Evolutionary conservation across 2,888 invertebrate species (phyloP).

Genomic region (Anaspis maculata): DNA sequence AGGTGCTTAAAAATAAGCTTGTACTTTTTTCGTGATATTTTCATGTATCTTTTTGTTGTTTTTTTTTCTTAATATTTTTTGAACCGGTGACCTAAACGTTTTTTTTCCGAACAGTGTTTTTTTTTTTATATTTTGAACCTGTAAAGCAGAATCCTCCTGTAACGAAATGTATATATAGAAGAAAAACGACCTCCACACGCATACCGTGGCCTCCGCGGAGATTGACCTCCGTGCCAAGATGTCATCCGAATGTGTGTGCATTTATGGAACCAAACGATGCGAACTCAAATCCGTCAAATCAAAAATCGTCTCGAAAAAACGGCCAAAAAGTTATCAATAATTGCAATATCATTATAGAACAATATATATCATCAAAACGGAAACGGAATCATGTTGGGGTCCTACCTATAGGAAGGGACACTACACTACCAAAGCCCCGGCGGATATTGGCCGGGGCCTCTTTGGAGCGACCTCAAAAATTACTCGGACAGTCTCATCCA

Average conservation of each 20-base stretch:
- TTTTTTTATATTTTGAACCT: constrained; percentile 25
- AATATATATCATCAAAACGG: constrained; percentile 15
- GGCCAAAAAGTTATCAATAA: no score
- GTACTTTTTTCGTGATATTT: constrained; percentile 59
- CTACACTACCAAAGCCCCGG: constrained; percentile 38
- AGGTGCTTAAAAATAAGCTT: constrained; percentile 65
- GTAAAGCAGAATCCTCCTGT: constrained; percentile 40
- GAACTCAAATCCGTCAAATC: constrained; percentile 24
- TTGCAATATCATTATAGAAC: constrained; percentile 16
- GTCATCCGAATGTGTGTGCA: constrained; percentile 43
- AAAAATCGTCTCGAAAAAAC: constrained; percentile 29
- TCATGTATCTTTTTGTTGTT: constrained; percentile 36
- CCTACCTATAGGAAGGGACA: constrained; percentile 41
- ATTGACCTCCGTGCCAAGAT: constrained; percentile 27
- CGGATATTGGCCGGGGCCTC: constrained; percentile 23
- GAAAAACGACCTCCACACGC: constrained; percentile 34
- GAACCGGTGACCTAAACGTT: constrained; percentile 51
- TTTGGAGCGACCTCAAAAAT: constrained; percentile 44
- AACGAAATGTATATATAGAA: constrained; percentile 36
- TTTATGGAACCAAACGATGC: constrained; percentile 42
- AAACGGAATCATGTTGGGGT: constrained; percentile 33
- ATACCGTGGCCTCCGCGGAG: constrained; percentile 23
- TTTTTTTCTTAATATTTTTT: no score
- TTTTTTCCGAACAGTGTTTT: constrained; percentile 42
- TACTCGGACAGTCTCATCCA: constrained; percentile 46